Evolutionary conservation across 2,113 vertebrate genomes (phyloP).

Genomic region (Meleagris gallopavo): DNA sequence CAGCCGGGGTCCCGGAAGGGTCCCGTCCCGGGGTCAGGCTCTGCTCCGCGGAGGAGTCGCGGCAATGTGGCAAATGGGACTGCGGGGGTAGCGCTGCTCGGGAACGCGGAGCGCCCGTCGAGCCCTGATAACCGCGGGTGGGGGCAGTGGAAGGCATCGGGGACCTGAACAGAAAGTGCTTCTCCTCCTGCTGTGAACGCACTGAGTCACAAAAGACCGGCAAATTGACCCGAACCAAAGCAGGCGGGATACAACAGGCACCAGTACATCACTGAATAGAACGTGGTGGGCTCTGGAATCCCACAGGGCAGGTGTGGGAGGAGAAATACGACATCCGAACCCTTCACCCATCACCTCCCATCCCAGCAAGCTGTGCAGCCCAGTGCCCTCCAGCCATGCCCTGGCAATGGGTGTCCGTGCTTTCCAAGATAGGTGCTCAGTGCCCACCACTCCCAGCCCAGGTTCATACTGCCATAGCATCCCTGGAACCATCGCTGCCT

Average conservation of each 20-base stretch:
- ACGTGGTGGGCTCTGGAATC: fast-evolving
- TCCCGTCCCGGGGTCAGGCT: too few species aligned
- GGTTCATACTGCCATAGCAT: background rate
- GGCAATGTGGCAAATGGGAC: background rate
- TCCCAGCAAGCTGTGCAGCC: background rate
- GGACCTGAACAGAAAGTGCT: background rate
- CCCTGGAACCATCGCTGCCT: background rate
- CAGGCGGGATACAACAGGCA: background rate
- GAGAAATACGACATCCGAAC: fast-evolving
- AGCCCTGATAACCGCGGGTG: background rate
- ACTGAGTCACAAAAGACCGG: fast-evolving
- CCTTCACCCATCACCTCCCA: background rate
- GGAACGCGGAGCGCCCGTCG: fast-evolving
- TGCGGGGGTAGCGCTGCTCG: fast-evolving
- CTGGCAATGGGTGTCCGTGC: background rate
- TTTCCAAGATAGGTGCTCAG: background rate
- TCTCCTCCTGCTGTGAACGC: fast-evolving
- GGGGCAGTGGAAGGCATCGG: background rate
- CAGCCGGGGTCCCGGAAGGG: too few species aligned
- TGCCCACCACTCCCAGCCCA: background rate
- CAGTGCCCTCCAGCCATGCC: background rate
- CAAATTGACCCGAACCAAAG: background rate
- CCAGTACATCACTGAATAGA: background rate
- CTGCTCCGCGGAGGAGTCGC: background rate
- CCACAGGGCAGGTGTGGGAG: background rate